Evolutionary conservation across 2,113 vertebrate genomes (phyloP).

Genomic region (Gallinago jamesoni): DNA sequence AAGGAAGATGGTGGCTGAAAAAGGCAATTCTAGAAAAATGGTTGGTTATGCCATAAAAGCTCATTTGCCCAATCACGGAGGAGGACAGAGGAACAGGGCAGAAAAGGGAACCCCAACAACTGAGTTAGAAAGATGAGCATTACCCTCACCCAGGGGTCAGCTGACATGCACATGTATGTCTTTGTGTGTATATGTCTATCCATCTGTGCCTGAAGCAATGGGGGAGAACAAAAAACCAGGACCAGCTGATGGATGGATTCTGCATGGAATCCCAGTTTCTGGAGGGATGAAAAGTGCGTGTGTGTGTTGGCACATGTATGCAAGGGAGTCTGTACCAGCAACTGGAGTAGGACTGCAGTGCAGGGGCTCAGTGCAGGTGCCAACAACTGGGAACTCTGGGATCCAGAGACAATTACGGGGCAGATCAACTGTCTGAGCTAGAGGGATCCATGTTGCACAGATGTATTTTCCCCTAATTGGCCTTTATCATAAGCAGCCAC

Average conservation of each 20-base stretch:
- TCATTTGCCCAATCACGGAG: not conserved
- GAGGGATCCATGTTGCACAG: not conserved
- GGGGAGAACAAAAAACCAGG: not conserved
- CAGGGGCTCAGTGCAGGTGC: not conserved
- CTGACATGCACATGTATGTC: not conserved
- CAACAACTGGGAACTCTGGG: not conserved
- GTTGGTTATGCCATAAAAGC: not conserved
- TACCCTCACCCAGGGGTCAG: fast-evolving
- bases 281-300: not conserved
- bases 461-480: not conserved
- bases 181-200: not conserved
- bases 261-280: not conserved
- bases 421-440: not conserved
- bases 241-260: not conserved
- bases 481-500: not conserved
- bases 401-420: not conserved
- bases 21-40: fast-evolving
- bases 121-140: not conserved
- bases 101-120: not conserved
- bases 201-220: not conserved
- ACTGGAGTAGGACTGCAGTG: fast-evolving
- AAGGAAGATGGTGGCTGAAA: not conserved
- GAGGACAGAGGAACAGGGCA: not conserved
- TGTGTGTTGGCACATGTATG: not conserved
- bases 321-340: not conserved